Evolutionary conservation across 2,888 invertebrate species (phyloP).

Genomic region (Girardia tigrina): DNA sequence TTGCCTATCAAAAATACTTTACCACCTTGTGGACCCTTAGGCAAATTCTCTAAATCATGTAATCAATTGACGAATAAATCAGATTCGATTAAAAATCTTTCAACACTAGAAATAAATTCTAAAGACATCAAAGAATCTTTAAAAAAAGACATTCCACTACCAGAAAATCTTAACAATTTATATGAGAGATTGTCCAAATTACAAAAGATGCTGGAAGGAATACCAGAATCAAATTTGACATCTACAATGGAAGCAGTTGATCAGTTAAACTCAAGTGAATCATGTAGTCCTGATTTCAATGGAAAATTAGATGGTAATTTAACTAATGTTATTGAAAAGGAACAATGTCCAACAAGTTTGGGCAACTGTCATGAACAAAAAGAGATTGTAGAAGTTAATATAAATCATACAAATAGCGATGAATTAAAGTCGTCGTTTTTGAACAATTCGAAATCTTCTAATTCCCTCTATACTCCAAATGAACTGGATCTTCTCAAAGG

Average conservation of each 20-base stretch:
- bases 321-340: neutral
- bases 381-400: neutral
- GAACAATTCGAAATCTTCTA: neutral
- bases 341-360: slow-evolving; percentile 12
- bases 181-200: neutral
- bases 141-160: slow-evolving; percentile 9
- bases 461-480: neutral
- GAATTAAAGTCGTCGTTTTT: no score
- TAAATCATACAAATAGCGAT: neutral
- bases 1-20: neutral
- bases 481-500: neutral
- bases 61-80: no score
- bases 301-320: neutral
- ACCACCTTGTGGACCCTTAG: neutral
- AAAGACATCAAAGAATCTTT: neutral
- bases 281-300: neutral
- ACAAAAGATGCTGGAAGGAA: neutral
- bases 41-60: neutral
- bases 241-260: neutral
- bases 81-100: neutral
- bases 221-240: neutral
- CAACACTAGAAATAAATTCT: neutral
- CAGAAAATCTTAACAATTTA: neutral
- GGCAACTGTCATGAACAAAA: neutral
- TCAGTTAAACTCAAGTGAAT: neutral